Percentiles rank a stretch among this genome's conserved stretches.
These are phyloP conservation scores for Ashinkailepas kermadecensis DNA, from an alignment of 2,888 invertebrate genomes.

Conservation along the genomic window DNA sequence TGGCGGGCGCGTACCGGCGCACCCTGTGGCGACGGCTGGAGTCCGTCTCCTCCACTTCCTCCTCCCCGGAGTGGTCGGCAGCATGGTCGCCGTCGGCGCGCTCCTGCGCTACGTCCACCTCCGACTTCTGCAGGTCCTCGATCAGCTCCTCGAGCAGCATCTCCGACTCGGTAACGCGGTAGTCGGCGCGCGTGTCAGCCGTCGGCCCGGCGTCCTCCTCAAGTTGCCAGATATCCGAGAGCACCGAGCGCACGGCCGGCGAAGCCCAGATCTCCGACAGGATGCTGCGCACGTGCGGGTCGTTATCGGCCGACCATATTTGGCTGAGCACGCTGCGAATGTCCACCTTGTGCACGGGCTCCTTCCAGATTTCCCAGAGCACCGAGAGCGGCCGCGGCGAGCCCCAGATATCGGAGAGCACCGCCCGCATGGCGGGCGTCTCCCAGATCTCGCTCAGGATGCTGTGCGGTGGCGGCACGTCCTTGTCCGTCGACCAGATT, in stretches of 20 bases:
- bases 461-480: background rate
- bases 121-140: constrained; percentile 5
- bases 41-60: background rate
- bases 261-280: background rate
- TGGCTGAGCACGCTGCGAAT: constrained; percentile 2
- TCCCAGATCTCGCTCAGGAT: constrained; percentile 10
- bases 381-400: background rate
- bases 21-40: background rate
- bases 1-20: background rate
- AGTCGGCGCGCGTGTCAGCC: background rate
- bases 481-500: background rate
- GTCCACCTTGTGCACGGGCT: background rate
- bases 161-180: constrained; percentile 17
- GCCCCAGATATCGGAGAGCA: constrained; percentile 14
- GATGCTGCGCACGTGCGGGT: background rate
- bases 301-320: constrained; percentile 7
- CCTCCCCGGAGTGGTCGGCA: background rate
- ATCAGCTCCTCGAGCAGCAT: constrained; percentile 19
- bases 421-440: background rate
- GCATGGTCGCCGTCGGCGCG: background rate
- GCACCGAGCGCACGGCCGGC: constrained; percentile 8
- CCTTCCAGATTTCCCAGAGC: constrained; percentile 6
- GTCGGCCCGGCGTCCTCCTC: background rate
- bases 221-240: constrained; percentile 2
- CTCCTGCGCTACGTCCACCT: background rate